Conservation (phyloP, 2,888 invertebrate genomes). For the Orthonevra nobilis region DNA sequence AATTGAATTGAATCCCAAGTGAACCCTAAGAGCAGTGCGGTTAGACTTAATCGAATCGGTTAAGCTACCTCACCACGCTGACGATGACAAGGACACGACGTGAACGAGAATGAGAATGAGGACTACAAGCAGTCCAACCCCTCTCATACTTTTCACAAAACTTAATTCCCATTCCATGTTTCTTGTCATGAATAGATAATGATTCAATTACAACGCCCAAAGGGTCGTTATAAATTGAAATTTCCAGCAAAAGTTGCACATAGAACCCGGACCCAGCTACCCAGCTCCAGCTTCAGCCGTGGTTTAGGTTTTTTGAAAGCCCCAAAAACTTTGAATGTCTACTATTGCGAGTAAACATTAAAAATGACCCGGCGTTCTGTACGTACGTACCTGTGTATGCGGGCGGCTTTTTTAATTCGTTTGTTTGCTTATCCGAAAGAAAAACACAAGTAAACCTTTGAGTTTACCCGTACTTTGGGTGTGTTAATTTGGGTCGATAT, state of each 20-base stretch:
- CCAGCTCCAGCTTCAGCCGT: no score
- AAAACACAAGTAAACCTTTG: conserved; percentile 54
- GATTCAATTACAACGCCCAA: conserved; percentile 70
- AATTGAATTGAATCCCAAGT: conserved; percentile 70
- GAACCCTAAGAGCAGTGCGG: conserved; percentile 67
- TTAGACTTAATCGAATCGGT: conserved; percentile 70
- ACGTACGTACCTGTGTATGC: conserved; percentile 49
- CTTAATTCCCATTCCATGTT: conserved; percentile 60
- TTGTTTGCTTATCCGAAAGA: conserved; percentile 65
- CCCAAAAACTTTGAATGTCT: conserved; percentile 20
- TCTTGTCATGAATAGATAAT: conserved; percentile 70
- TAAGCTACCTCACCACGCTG: conserved; percentile 53
- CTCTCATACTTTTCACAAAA: conserved; percentile 58
- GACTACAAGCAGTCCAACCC: conserved; percentile 24
- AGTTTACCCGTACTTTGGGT: conserved; percentile 37
- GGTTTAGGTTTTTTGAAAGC: conserved; percentile 17
- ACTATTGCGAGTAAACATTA: conserved; percentile 17
- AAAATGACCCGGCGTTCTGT: no score
- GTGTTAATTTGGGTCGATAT: conserved; percentile 64
- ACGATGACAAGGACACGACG: conserved; percentile 10
- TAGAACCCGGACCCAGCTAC: conserved; percentile 35
- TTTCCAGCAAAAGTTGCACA: conserved; percentile 66
- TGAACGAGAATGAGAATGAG: conserved; percentile 6
- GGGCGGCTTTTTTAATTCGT: conserved; percentile 47
- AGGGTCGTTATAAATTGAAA: conserved; percentile 71